Conservation (phyloP, 2,888 invertebrate species). For the Nymphalis urticae region DNA sequence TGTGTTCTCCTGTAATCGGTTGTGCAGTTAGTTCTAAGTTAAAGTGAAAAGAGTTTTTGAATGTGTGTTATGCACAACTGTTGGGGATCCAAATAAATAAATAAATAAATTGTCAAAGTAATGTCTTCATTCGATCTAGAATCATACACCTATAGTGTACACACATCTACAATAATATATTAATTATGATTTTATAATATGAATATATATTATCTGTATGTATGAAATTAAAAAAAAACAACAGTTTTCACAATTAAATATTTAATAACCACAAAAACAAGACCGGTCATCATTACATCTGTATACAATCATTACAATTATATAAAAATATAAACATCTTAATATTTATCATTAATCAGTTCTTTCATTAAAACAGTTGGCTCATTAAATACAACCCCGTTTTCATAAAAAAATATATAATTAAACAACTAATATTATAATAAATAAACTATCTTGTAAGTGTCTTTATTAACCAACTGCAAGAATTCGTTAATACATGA, state of each 20-base stretch:
- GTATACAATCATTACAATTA: constrained; percentile 28
- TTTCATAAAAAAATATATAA: constrained; percentile 20
- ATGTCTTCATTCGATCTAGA: too few species aligned
- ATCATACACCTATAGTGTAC: too few species aligned
- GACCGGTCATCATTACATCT: constrained; percentile 32
- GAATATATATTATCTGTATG: not conserved
- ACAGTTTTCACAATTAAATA: constrained; percentile 19
- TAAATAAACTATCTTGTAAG: not conserved
- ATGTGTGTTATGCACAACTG: too few species aligned
- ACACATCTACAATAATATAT: too few species aligned
- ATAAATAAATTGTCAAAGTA: too few species aligned
- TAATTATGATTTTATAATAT: too few species aligned
- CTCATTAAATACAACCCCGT: constrained; percentile 36
- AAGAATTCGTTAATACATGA: not conserved
- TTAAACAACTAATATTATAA: constrained; percentile 6
- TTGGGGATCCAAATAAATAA: too few species aligned
- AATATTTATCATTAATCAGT: constrained; percentile 41
- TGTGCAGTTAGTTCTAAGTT: too few species aligned
- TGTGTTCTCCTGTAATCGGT: too few species aligned
- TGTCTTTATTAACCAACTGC: too few species aligned
- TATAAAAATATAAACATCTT: constrained; percentile 33
- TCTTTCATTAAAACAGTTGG: constrained; percentile 39
- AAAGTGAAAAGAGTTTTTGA: too few species aligned
- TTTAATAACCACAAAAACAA: constrained; percentile 38
- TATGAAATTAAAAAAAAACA: constrained; percentile 14